phyloP scores from a whole-genome alignment of 2,113 vertebrate genomes.

The Nansenia antarctica region DNA sequence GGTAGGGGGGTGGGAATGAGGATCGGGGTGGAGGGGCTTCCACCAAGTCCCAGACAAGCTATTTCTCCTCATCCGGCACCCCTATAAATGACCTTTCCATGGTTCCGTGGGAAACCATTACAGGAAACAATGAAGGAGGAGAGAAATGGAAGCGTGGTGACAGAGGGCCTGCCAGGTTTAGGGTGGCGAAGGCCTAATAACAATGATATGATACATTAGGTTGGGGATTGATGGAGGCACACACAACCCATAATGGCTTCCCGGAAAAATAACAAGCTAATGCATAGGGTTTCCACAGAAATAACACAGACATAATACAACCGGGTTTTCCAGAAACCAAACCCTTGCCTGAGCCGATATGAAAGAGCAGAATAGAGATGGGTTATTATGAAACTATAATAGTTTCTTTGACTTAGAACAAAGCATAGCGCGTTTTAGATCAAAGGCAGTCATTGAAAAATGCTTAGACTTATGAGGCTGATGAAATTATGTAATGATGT shows the following conservation, averaged over 20 bases:
- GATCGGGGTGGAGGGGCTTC: slow-evolving; percentile 6
- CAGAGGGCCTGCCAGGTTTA: slow-evolving; percentile 12
- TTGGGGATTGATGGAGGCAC: neutral
- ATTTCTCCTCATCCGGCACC: slow-evolving; percentile 45
- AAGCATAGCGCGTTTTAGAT: slow-evolving; percentile 1
- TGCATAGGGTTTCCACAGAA: neutral
- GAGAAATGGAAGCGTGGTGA: slow-evolving; percentile 28
- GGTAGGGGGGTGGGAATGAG: neutral
- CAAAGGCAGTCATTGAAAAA: neutral
- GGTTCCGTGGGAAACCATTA: slow-evolving; percentile 33
- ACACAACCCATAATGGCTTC: slow-evolving; percentile 17
- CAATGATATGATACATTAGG: slow-evolving; percentile 17
- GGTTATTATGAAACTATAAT: neutral
- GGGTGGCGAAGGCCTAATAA: neutral
- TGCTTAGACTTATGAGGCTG: slow-evolving; percentile 2
- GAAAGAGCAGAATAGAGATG: neutral
- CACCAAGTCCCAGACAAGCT: slow-evolving; percentile 29
- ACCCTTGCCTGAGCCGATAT: neutral
- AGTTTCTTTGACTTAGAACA: neutral
- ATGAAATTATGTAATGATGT: slow-evolving; percentile 52
- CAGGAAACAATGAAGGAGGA: slow-evolving; percentile 22
- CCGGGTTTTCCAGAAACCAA: neutral
- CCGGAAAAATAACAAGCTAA: neutral
- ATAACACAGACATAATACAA: neutral
- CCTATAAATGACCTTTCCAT: slow-evolving; percentile 32